Base-by-base conservation (phyloP, 2,888 invertebrate genomes). In the Pristionchus fissidentatus region DNA sequence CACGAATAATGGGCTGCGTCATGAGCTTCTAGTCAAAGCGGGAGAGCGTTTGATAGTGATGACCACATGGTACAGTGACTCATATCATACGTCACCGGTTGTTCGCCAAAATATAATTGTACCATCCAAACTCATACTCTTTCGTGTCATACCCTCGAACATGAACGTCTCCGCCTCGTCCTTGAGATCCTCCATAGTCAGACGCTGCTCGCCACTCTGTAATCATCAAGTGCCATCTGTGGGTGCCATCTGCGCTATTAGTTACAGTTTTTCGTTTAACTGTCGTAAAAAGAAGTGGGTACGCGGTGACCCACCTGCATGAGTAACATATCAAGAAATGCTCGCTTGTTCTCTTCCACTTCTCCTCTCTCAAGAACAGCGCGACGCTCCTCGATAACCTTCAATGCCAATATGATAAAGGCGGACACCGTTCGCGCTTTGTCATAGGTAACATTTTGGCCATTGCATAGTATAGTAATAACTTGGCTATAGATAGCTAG, bases 161-260 rank as follows among this genome's bases (percentile, higher is more conserved):
- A 79, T 79, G 79, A 79, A 79, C 15, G 79, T 79, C 38, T 79
- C 79, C 57, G 57, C 79, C 41, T 79, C 79, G 13, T 79, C 79
- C 29, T 57, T 57, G n/a, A 79, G 57, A n/a, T 57, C 57, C n/a
- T 79, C 57, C 0, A 5, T 57, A 15, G 55, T 38, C 15, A 79
- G 57, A 0, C 79, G 79, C 7, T 49, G 7, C n/a, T 57, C 79
- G 3, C 79, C 79, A 10, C 75, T 77, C 49, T 77, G 41, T 0
- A 70, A 66, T 29, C 19, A n/a, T n/a, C n/a, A n/a, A n/a, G n/a
- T n/a, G n/a, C n/a, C n/a, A n/a, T n/a, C n/a, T n/a, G n/a, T n/a
- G n/a, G n/a, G n/a, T n/a, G n/a, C n/a, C n/a, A n/a, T n/a, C n/a
- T n/a, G n/a, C n/a, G n/a, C n/a, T n/a, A n/a, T n/a, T n/a, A n/a